Evolutionary conservation across 1,140 invertebrate genomes (phyloP).

Genomic region (Adoxophyes honmai): DNA sequence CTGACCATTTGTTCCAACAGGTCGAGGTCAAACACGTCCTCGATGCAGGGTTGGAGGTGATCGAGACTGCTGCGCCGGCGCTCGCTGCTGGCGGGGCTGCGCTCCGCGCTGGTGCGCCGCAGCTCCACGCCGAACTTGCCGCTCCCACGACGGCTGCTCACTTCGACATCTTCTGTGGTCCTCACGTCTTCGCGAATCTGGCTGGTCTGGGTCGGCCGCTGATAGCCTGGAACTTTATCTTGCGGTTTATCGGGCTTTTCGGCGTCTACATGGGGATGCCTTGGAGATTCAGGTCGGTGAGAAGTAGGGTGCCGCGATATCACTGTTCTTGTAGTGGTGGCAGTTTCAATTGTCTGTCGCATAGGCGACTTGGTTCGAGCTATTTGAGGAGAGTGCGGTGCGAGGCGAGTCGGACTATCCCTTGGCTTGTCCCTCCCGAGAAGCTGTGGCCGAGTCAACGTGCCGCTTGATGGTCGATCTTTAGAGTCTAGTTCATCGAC

Average conservation of each 20-base stretch:
- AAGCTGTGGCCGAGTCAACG: constrained; percentile 6
- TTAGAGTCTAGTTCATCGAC: constrained; percentile 8
- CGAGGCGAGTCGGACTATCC: constrained; percentile 31
- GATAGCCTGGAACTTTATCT: constrained; percentile 54
- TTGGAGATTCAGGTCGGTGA: constrained; percentile 33
- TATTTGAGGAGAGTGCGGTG: constrained; percentile 38
- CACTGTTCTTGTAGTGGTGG: constrained; percentile 37
- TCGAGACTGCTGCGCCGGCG: constrained; percentile 60
- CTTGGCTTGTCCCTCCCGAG: constrained; percentile 26
- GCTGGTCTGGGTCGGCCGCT: constrained; percentile 58
- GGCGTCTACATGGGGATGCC: constrained; percentile 20
- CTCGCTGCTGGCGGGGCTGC: constrained; percentile 54
- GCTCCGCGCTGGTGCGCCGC: constrained; percentile 74
- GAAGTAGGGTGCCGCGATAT: constrained; percentile 26
- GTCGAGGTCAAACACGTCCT: constrained; percentile 83
- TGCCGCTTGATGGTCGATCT: constrained; percentile 20
- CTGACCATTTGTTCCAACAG: constrained; percentile 83
- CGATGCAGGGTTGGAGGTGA: constrained; percentile 78
- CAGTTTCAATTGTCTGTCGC: constrained; percentile 29
- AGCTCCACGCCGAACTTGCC: constrained; percentile 83
- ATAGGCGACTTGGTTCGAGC: constrained; percentile 42
- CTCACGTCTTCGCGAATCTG: constrained; percentile 56
- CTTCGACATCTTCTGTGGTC: constrained; percentile 44
- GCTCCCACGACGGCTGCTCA: constrained; percentile 69
- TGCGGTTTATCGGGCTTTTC: constrained; percentile 40